phyloP scores from a whole-genome alignment of 2,888 invertebrate genomes.

The Eilema griseolum region DNA sequence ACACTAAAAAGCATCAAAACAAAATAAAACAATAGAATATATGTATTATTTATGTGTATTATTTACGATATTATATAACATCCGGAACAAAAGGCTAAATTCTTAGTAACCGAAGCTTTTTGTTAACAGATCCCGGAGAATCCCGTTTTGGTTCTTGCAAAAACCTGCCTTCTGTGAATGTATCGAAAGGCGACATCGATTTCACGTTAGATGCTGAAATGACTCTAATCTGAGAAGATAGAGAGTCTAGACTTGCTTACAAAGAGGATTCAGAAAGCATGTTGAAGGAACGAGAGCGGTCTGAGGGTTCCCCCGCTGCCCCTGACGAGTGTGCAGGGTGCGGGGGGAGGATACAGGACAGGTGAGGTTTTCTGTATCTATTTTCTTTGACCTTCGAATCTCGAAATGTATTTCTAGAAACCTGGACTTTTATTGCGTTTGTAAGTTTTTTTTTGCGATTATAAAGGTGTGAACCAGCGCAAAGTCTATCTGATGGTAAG shows the following conservation, averaged over 20 bases:
- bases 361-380: slow-evolving; percentile 64
- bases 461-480: background rate
- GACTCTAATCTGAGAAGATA: slow-evolving; percentile 76
- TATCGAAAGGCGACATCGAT: slow-evolving; percentile 54
- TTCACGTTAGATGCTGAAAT: slow-evolving; percentile 54
- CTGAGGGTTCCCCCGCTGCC: slow-evolving; percentile 77
- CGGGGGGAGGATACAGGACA: slow-evolving; percentile 88
- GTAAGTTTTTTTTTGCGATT: background rate
- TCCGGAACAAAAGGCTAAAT: slow-evolving; percentile 28
- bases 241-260: slow-evolving; percentile 64
- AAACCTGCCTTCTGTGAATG: slow-evolving; percentile 60
- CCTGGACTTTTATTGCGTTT: background rate
- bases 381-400: slow-evolving; percentile 22
- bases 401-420: background rate
- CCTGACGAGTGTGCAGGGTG: slow-evolving; percentile 88
- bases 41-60: too few species aligned
- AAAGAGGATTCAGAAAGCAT: slow-evolving; percentile 77
- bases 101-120: slow-evolving; percentile 34
- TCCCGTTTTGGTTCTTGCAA: slow-evolving; percentile 39
- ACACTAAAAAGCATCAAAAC: background rate
- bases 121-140: slow-evolving; percentile 48
- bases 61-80: slow-evolving; percentile 17
- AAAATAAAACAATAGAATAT: background rate
- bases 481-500: background rate
- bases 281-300: slow-evolving; percentile 90